phyloP scores from a whole-genome alignment of 2,888 invertebrate genomes.

The Seira ritae region DNA sequence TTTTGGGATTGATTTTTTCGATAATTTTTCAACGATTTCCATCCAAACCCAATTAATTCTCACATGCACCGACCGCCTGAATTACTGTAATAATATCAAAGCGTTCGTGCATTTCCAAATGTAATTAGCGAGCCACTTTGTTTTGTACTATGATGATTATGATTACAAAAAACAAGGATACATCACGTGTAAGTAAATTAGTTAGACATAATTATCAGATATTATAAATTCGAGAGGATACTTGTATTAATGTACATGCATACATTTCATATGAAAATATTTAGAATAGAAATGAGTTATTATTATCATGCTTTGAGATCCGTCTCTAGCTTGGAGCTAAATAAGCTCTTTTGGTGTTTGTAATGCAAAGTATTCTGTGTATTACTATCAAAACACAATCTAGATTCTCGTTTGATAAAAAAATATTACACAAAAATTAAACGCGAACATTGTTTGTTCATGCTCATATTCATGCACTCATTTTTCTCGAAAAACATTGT shows the following conservation, averaged over 20 bases:
- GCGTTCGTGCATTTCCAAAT: conserved; percentile 39
- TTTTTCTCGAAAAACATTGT: conserved; percentile 18
- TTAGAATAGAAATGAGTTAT: background rate
- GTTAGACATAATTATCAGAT: background rate
- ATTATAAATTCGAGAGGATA: conserved; percentile 20
- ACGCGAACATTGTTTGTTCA: background rate
- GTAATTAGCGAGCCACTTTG: background rate
- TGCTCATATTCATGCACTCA: background rate
- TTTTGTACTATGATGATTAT: background rate
- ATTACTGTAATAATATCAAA: background rate
- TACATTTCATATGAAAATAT: too few relatives aligned
- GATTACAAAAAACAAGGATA: conserved; percentile 22
- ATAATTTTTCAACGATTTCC: conserved; percentile 41
- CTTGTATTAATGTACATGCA: too few relatives aligned
- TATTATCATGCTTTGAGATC: too few relatives aligned
- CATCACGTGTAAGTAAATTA: background rate
- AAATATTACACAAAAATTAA: too few relatives aligned
- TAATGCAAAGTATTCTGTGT: background rate
- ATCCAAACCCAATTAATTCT: too few relatives aligned
- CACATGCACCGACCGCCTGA: too few relatives aligned
- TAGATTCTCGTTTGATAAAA: background rate
- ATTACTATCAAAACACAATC: conserved; percentile 24
- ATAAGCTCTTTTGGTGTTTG: background rate
- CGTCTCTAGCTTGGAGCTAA: too few relatives aligned
- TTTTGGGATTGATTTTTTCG: conserved; percentile 33